Percentiles rank a stretch among this genome's conserved stretches.
phyloP scores from a whole-genome alignment of 2,888 invertebrate genomes.

The Zele albiditarsus region DNA sequence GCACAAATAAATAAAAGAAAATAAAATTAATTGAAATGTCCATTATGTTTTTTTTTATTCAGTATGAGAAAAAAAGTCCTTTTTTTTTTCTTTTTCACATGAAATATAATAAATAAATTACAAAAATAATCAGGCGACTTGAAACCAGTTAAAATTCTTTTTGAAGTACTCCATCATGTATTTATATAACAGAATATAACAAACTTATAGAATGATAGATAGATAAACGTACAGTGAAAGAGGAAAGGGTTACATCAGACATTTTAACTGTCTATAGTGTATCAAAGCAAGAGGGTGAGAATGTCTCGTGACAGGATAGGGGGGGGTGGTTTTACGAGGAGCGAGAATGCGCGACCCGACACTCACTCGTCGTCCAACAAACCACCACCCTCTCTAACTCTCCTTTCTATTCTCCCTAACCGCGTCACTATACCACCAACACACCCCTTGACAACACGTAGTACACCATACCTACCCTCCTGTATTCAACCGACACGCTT shows the following conservation, averaged over 20 bases:
- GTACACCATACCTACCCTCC: conserved; percentile 2
- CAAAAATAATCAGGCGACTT: too few relatives aligned
- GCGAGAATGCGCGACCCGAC: conserved; percentile 60
- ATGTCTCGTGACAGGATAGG: conserved; percentile 36
- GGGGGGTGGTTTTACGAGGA: conserved; percentile 66
- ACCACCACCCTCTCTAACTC: conserved; percentile 28
- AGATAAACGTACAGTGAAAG: background rate
- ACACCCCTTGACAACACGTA: background rate
- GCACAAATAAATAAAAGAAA: too few relatives aligned
- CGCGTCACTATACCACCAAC: conserved; percentile 4
- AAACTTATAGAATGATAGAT: background rate
- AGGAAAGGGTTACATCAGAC: background rate
- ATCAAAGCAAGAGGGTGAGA: conserved; percentile 12
- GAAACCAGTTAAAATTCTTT: too few relatives aligned
- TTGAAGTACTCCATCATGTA: too few relatives aligned
- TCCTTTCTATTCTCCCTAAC: conserved; percentile 5
- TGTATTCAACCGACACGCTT: conserved; percentile 45
- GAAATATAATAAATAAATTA: too few relatives aligned
- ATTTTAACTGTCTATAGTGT: background rate
- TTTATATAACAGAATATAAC: background rate
- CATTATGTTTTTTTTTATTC: too few relatives aligned
- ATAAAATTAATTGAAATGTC: too few relatives aligned
- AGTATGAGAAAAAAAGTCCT: too few relatives aligned
- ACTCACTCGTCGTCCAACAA: conserved; percentile 43
- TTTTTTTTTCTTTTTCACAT: too few relatives aligned